Percentiles rank a stretch among this genome's conserved stretches.
These are phyloP conservation scores for Aphelenchoides besseyi DNA, from an alignment of 1,140 invertebrate species.

Conservation along the genomic window DNA sequence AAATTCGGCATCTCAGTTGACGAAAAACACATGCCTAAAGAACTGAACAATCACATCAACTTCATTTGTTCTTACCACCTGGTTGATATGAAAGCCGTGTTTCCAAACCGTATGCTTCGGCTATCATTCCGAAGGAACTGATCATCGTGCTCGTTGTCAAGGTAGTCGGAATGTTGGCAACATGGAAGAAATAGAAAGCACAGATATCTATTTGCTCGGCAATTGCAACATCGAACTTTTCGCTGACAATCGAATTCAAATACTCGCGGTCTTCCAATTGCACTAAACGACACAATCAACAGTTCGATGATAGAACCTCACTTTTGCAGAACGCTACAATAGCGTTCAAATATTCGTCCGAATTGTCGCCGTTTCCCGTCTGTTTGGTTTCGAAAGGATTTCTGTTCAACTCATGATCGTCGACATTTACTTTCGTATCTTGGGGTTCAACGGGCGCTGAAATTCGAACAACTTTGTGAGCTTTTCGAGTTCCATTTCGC, in stretches of 20 bases:
- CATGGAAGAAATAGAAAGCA: constrained; percentile 33
- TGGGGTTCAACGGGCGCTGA: background rate
- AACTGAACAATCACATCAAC: too few species aligned
- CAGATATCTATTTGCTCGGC: constrained; percentile 34
- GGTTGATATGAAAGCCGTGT: constrained; percentile 31
- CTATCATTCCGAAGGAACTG: constrained; percentile 9
- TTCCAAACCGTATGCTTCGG: constrained; percentile 24
- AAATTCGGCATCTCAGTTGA: constrained; percentile 7
- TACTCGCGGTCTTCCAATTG: constrained; percentile 3
- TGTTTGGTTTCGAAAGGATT: constrained; percentile 4
- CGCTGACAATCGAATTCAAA: constrained; percentile 2
- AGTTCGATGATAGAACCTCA: too few species aligned
- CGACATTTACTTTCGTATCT: background rate
- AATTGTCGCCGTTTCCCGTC: constrained; percentile 13
- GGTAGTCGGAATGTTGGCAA: constrained; percentile 22
- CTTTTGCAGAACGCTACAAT: background rate
- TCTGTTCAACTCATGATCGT: background rate
- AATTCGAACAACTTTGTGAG: background rate
- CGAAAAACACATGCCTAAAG: constrained; percentile 10
- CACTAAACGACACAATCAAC: too few species aligned
- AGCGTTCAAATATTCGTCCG: background rate
- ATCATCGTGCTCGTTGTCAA: constrained; percentile 22
- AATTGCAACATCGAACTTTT: constrained; percentile 35
- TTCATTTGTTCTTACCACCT: constrained; percentile 28
- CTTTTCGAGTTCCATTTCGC: constrained; percentile 4